These are phyloP conservation scores for Notolabrus celidotus DNA, from an alignment of 2,797 vertebrate genomes.

Conservation along the genomic window DNA sequence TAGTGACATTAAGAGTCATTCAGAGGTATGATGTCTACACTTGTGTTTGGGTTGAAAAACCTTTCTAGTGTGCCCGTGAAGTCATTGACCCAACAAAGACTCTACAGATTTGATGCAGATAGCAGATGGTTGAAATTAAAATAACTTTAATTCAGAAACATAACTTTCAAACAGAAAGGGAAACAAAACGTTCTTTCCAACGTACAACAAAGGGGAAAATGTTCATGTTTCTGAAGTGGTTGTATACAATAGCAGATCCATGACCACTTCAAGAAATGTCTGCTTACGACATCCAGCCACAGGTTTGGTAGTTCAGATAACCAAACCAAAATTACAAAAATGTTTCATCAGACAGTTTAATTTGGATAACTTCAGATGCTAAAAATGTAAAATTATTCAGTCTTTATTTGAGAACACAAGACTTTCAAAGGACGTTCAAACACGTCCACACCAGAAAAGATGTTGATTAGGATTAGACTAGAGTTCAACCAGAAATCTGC, in stretches of 20 bases:
- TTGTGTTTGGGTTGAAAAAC: slow-evolving; percentile 73
- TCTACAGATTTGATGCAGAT: slow-evolving; percentile 64
- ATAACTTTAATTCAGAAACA: slow-evolving; percentile 30
- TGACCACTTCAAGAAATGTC: slow-evolving; percentile 12
- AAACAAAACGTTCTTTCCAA: slow-evolving; percentile 66
- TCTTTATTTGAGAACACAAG: no score
- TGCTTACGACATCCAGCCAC: not conserved
- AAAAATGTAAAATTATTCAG: no score
- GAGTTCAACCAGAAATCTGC: no score
- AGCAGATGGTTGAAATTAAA: no score
- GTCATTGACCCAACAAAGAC: slow-evolving; percentile 57
- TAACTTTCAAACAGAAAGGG: slow-evolving; percentile 37
- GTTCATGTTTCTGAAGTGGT: slow-evolving; percentile 24
- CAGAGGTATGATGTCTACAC: slow-evolving; percentile 65
- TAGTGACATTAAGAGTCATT: slow-evolving; percentile 57
- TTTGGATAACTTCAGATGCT: no score
- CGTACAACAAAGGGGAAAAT: slow-evolving; percentile 26
- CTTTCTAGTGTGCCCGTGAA: slow-evolving; percentile 53
- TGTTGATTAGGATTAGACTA: no score
- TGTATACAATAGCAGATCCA: no score
- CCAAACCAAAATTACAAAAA: slow-evolving; percentile 6
- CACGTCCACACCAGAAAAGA: no score
- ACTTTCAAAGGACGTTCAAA: no score
- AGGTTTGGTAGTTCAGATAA: slow-evolving; percentile 22
- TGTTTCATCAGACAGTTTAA: no score